These are phyloP conservation scores for Phengaris alcon DNA, from an alignment of 2,888 invertebrate species.

Conservation along the genomic window DNA sequence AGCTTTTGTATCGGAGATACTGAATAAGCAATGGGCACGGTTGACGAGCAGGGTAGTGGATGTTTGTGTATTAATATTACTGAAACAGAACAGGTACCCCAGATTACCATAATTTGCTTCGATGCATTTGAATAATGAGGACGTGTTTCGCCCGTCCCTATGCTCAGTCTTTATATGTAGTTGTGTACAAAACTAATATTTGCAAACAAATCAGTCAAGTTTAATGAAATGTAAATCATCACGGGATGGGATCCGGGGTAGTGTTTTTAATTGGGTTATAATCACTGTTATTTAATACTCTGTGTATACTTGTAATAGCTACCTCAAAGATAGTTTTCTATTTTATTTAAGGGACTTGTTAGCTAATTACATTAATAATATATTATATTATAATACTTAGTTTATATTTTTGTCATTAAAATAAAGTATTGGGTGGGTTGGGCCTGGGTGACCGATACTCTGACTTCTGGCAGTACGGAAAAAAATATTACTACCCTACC, in stretches of 20 bases:
- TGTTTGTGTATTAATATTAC: constrained; percentile 75
- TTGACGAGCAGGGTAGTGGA: constrained; percentile 46
- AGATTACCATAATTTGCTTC: constrained; percentile 79
- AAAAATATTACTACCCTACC: no score
- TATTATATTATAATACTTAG: no score
- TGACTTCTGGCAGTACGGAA: no score
- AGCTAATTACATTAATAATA: no score
- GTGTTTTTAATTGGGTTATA: constrained; percentile 4
- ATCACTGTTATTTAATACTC: no score
- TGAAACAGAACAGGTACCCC: constrained; percentile 76
- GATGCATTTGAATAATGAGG: constrained; percentile 78
- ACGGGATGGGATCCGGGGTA: background rate
- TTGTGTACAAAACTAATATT: constrained; percentile 35
- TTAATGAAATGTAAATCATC: constrained; percentile 36
- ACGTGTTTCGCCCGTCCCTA: constrained; percentile 63
- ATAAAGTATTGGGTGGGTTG: no score
- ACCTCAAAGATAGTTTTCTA: background rate
- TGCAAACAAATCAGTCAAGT: constrained; percentile 36
- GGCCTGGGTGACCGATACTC: no score
- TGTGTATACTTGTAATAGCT: background rate
- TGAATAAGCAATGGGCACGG: constrained; percentile 31
- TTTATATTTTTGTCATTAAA: no score
- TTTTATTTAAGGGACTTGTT: no score
- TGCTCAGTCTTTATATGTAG: constrained; percentile 32
- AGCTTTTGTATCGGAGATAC: constrained; percentile 31